These are phyloP conservation scores for Sinocyclocheilus rhinocerous DNA, from an alignment of 2,113 vertebrate genomes.

Conservation along the genomic window DNA sequence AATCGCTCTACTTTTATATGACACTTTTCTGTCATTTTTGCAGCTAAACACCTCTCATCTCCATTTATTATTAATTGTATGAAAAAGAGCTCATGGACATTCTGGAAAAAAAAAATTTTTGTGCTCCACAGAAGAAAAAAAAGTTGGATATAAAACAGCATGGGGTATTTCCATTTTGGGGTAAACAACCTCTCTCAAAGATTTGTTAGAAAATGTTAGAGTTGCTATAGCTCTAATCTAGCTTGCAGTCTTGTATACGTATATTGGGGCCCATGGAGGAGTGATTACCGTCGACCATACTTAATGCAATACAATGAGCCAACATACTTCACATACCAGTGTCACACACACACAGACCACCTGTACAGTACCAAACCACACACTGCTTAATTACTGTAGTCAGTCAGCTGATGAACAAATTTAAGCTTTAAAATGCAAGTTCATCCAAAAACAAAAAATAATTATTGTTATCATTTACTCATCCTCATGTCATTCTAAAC, in stretches of 20 bases:
- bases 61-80: not conserved
- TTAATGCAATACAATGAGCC: slow-evolving; percentile 64
- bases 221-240: not conserved
- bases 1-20: not conserved
- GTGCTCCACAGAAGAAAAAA: not conserved
- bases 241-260: not conserved
- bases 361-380: not conserved
- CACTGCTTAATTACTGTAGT: not conserved
- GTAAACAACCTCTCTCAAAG: not conserved
- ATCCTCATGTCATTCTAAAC: not conserved
- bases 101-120: not conserved
- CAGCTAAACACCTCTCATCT: not conserved
- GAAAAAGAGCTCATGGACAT: not conserved
- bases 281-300: slow-evolving; percentile 56
- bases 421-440: not conserved
- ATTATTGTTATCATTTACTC: not conserved
- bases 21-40: not conserved
- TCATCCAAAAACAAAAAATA: no score
- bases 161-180: not conserved
- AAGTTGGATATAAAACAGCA: not conserved
- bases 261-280: slow-evolving; percentile 3
- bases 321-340: slow-evolving; percentile 70
- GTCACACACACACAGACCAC: slow-evolving; percentile 49
- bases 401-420: not conserved
- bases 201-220: not conserved